Conservation (phyloP, 1,140 invertebrate genomes). For the Pseudomyrmex dendroicus region DNA sequence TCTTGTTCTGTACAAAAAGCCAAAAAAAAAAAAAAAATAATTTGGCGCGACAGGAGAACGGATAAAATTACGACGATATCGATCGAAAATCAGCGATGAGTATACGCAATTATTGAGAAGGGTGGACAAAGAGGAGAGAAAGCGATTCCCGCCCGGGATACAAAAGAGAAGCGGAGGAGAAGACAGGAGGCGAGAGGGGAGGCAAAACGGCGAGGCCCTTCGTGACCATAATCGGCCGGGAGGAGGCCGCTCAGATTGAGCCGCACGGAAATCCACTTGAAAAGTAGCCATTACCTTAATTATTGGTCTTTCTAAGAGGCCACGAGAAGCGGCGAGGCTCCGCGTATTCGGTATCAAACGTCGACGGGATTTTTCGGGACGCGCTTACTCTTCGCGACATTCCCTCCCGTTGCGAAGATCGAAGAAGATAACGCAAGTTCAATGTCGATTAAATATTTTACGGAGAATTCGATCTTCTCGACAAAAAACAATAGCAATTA, state of each 20-base stretch:
- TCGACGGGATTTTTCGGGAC: background rate
- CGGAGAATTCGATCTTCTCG: background rate
- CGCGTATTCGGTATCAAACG: conserved; percentile 23
- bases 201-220: conserved; percentile 70
- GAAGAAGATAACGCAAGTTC: background rate
- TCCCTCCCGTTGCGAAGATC: background rate
- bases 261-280: conserved; percentile 84
- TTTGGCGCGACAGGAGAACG: conserved; percentile 30
- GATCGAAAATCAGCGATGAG: conserved; percentile 65
- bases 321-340: conserved; percentile 32
- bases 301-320: conserved; percentile 78
- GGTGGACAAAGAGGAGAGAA: conserved; percentile 58
- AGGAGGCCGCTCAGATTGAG: conserved; percentile 76
- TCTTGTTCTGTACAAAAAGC: conserved; percentile 2
- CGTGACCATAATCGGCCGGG: conserved; percentile 78
- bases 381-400: background rate
- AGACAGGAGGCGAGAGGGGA: conserved; percentile 9
- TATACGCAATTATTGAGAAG: conserved; percentile 68
- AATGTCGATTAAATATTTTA: background rate
- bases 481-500: background rate
- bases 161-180: conserved; percentile 36
- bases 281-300: conserved; percentile 85
- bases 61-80: conserved; percentile 74
- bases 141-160: conserved; percentile 41
- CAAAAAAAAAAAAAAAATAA: background rate